Conservation (phyloP, 1,140 invertebrate species). For the Apis florea region DNA sequence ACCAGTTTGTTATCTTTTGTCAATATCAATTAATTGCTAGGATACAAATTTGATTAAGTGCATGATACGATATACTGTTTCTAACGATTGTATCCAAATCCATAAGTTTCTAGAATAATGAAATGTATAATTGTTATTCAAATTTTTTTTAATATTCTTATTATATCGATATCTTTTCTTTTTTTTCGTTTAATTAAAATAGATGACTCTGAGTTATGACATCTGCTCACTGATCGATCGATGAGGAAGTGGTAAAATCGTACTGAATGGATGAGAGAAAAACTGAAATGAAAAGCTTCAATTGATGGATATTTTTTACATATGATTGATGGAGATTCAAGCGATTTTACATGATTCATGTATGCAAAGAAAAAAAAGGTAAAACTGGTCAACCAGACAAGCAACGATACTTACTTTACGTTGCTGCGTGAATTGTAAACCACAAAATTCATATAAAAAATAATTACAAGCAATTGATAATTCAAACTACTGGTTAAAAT, state of each 20-base stretch:
- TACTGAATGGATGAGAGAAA: not conserved
- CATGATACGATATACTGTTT: too few species aligned
- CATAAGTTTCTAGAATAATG: not conserved
- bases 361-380: not conserved
- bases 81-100: too few species aligned
- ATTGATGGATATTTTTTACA: not conserved
- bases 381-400: slow-evolving; percentile 3
- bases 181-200: not conserved
- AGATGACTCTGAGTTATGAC: not conserved
- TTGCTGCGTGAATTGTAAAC: not conserved
- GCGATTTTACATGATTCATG: not conserved
- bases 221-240: not conserved
- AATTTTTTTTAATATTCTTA: not conserved
- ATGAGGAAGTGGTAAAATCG: not conserved
- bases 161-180: not conserved
- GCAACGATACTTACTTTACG: slow-evolving; percentile 16
- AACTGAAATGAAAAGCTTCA: slow-evolving; percentile 1
- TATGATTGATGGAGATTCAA: not conserved
- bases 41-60: too few species aligned
- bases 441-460: not conserved
- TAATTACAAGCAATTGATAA: not conserved
- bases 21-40: too few species aligned
- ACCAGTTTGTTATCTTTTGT: too few species aligned
- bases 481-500: not conserved
- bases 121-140: not conserved